Percentiles rank a stretch among this genome's conserved stretches.
phyloP scores from a whole-genome alignment of 2,888 invertebrate species.

The Polylopha cassiicola region DNA sequence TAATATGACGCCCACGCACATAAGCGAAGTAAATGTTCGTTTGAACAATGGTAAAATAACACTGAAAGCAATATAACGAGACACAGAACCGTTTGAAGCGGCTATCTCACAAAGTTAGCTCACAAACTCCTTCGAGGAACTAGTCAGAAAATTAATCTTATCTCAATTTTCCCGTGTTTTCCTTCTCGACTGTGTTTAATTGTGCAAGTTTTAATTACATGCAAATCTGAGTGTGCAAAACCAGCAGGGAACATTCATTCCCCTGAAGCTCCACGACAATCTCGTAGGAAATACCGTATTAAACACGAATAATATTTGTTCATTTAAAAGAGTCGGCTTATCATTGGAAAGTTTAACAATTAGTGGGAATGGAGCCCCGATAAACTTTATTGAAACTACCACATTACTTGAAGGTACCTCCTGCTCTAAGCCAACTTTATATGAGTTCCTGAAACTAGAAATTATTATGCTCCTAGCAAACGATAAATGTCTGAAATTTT shows the following conservation, averaged over 20 bases:
- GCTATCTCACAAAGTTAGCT: slow-evolving; percentile 44
- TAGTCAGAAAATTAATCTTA: slow-evolving; percentile 68
- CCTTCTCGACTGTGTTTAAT: slow-evolving; percentile 60
- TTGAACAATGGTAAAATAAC: slow-evolving; percentile 12
- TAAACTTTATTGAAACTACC: slow-evolving; percentile 16
- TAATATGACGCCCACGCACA: neutral
- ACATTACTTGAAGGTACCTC: slow-evolving; percentile 4
- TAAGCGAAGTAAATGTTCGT: neutral
- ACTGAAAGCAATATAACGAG: slow-evolving; percentile 31
- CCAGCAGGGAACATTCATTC: slow-evolving; percentile 40
- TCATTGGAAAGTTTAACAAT: slow-evolving; percentile 15
- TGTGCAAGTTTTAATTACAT: slow-evolving; percentile 71
- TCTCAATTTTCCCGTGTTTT: slow-evolving; percentile 66
- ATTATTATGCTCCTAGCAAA: neutral
- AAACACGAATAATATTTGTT: slow-evolving; percentile 16
- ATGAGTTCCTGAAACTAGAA: slow-evolving; percentile 5
- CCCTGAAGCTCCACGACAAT: slow-evolving; percentile 37
- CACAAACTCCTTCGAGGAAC: slow-evolving; percentile 49
- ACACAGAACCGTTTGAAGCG: slow-evolving; percentile 30
- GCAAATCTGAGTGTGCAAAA: slow-evolving; percentile 52
- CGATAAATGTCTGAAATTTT: slow-evolving; percentile 1
- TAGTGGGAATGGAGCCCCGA: slow-evolving; percentile 12
- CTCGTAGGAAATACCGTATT: slow-evolving; percentile 32
- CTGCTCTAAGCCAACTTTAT: slow-evolving; percentile 9
- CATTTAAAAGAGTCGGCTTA: slow-evolving; percentile 17